Conservation (phyloP, 2,888 invertebrate genomes). For the Cephus sareptanus region DNA sequence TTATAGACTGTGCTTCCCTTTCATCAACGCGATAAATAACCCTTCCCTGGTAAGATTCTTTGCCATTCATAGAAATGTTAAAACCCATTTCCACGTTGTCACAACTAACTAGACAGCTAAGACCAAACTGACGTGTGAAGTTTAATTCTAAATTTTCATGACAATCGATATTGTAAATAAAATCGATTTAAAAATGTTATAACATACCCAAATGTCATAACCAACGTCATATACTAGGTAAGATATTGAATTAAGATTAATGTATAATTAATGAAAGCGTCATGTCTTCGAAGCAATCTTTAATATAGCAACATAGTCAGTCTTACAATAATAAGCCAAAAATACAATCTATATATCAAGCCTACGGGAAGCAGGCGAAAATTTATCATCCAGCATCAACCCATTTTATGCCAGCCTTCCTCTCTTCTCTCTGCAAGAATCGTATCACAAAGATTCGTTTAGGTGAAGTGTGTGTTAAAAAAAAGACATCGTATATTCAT, state of each 20-base stretch:
- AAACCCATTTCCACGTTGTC: neutral
- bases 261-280: neutral
- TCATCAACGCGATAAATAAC: constrained; percentile 15
- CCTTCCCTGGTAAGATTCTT: neutral
- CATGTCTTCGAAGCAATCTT: constrained; percentile 61
- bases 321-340: constrained; percentile 65
- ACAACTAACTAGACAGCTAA: neutral
- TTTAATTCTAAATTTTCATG: neutral
- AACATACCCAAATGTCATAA: neutral
- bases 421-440: neutral
- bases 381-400: constrained; percentile 10
- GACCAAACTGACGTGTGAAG: neutral
- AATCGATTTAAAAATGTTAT: neutral
- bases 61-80: neutral
- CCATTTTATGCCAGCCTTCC: neutral
- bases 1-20: constrained; percentile 17
- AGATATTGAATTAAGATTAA: neutral
- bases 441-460: neutral
- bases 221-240: neutral
- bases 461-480: neutral
- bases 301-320: constrained; percentile 65
- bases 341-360: constrained; percentile 62
- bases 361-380: constrained; percentile 44
- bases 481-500: neutral
- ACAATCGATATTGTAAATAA: neutral